These are phyloP conservation scores for Todus mexicanus DNA, from an alignment of 2,797 vertebrate species.

Conservation along the genomic window DNA sequence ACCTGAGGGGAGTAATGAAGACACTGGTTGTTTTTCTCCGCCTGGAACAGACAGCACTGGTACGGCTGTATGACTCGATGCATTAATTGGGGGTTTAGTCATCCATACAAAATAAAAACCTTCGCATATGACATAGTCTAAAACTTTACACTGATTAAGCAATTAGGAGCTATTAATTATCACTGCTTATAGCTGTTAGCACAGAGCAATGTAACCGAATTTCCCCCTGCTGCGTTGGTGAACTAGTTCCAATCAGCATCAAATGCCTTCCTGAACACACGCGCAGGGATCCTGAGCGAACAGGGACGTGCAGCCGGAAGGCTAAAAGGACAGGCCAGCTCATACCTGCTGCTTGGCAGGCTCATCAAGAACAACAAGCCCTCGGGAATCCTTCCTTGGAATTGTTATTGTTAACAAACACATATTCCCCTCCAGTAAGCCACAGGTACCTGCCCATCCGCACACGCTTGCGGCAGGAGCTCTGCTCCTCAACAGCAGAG, in stretches of 20 bases:
- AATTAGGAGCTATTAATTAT: conserved; percentile 62
- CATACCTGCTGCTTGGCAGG: background rate
- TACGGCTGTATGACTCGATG: background rate
- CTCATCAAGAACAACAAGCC: background rate
- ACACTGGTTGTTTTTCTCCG: conserved; percentile 10
- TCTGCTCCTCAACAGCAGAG: background rate
- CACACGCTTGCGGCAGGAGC: background rate
- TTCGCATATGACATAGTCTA: background rate
- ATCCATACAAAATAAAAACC: conserved; percentile 17
- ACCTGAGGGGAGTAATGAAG: conserved; percentile 12
- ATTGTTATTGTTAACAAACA: background rate
- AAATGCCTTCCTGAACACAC: conserved; percentile 26
- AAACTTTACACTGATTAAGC: conserved; percentile 49
- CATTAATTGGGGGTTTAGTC: conserved; percentile 34
- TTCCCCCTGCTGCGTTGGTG: background rate
- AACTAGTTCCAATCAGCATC: conserved; percentile 48
- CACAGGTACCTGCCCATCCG: background rate
- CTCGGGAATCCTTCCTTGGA: background rate
- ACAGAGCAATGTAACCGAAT: background rate
- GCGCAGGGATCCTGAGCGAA: background rate
- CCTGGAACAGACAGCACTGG: background rate
- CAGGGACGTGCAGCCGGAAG: background rate
- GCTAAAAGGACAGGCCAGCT: background rate
- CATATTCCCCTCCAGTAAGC: background rate
- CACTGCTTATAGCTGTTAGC: conserved; percentile 29